These are phyloP conservation scores for Mya arenaria DNA, from an alignment of 1,140 invertebrate genomes.

Conservation along the genomic window DNA sequence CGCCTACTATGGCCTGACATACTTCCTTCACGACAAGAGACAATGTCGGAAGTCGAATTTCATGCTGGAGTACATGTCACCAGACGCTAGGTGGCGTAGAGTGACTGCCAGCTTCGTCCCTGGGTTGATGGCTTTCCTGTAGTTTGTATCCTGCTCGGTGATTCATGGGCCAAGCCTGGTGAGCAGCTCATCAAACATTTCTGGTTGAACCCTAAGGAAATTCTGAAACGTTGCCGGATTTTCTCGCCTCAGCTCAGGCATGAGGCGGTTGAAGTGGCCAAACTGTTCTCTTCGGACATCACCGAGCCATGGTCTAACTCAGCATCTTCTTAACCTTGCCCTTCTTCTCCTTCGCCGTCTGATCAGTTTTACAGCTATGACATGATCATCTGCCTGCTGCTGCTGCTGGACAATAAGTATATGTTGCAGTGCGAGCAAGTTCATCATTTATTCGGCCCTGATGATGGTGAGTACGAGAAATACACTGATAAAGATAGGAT, in stretches of 20 bases:
- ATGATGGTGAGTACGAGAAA: no score
- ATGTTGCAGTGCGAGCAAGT: not conserved
- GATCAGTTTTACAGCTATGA: not conserved
- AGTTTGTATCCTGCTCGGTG: slow-evolving; percentile 30
- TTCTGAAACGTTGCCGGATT: slow-evolving; percentile 10
- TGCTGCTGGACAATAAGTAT: slow-evolving; percentile 10
- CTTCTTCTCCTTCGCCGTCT: slow-evolving; percentile 13
- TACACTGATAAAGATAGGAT: no score
- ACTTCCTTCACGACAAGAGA: slow-evolving; percentile 38
- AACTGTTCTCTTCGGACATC: slow-evolving; percentile 6
- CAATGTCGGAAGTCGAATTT: slow-evolving; percentile 32
- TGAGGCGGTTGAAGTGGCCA: not conserved
- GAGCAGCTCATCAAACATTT: slow-evolving; percentile 33
- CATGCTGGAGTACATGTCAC: not conserved
- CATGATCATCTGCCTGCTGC: no score
- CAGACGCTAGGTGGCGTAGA: not conserved
- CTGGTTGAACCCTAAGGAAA: not conserved
- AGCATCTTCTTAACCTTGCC: slow-evolving; percentile 31
- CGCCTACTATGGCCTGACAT: slow-evolving; percentile 49
- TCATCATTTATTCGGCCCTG: not conserved
- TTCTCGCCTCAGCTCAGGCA: slow-evolving; percentile 16
- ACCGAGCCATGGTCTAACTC: slow-evolving; percentile 13
- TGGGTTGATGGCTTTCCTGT: slow-evolving; percentile 28
- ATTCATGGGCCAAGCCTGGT: slow-evolving; percentile 34
- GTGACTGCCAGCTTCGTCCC: slow-evolving; percentile 26